Conservation (phyloP, 2,113 vertebrate species). For the Cervus canadensis region DNA sequence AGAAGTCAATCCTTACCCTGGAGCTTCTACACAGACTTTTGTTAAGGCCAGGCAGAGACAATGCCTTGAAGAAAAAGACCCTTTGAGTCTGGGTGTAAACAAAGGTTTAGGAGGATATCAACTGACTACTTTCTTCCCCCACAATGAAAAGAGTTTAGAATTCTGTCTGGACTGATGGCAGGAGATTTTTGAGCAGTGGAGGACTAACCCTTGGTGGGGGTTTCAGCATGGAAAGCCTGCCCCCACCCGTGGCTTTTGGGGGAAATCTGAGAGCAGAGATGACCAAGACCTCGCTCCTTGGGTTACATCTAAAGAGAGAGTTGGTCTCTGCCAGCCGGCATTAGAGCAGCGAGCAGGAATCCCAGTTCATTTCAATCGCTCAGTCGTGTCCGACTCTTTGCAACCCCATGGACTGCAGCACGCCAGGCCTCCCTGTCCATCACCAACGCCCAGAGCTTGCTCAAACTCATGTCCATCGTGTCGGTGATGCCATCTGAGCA, state of each 20-base stretch:
- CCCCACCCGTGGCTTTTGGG: background rate
- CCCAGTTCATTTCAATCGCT: background rate
- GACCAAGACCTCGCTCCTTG: rapidly evolving
- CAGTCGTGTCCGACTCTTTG: background rate
- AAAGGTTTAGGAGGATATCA: background rate
- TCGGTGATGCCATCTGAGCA: background rate
- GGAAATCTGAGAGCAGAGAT: background rate
- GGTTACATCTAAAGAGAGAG: background rate
- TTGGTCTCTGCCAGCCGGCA: background rate
- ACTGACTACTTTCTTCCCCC: background rate
- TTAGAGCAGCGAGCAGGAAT: background rate
- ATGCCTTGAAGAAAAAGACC: background rate
- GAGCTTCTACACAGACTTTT: background rate
- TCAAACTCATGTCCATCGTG: rapidly evolving
- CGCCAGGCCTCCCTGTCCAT: background rate
- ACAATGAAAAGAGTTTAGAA: background rate
- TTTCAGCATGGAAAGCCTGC: background rate
- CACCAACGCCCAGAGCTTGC: background rate
- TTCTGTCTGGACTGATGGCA: background rate
- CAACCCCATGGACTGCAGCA: background rate
- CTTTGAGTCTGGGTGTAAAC: background rate
- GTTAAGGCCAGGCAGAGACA: background rate
- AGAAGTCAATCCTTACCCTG: background rate
- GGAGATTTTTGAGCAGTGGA: background rate
- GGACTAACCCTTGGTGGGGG: background rate